Percentiles rank a stretch among this genome's conserved stretches.
Conservation (phyloP, 2,797 vertebrate genomes). For the Xiphophorus birchmanni region DNA sequence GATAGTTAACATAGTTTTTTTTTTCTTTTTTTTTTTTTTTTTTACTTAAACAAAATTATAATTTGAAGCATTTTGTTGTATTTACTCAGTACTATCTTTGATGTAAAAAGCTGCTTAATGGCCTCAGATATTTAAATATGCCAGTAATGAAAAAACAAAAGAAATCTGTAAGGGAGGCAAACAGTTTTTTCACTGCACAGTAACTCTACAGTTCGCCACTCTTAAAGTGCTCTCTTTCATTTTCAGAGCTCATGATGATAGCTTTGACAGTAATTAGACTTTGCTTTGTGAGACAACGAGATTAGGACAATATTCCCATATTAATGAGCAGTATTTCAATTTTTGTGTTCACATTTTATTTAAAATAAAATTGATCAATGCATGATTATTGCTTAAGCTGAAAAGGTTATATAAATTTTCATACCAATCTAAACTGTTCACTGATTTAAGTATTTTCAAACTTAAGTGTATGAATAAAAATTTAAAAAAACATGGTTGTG, state of each 20-base stretch:
- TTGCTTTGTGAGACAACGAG: background rate
- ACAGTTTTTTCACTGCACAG: background rate
- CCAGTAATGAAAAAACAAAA: background rate
- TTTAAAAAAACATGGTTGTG: background rate
- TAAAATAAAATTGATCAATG: background rate
- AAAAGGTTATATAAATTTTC: background rate
- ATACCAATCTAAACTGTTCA: background rate
- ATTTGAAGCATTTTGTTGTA: background rate
- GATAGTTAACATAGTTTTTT: conserved; percentile 1
- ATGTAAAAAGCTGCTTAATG: background rate
- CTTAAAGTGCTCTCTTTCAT: background rate
- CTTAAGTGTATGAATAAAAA: background rate
- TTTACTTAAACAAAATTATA: background rate
- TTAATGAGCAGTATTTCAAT: background rate
- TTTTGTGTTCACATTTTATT: background rate
- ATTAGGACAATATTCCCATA: background rate
- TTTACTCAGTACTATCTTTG: background rate
- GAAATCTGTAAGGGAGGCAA: background rate
- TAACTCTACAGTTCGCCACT: background rate
- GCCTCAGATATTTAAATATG: background rate
- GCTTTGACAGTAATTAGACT: background rate
- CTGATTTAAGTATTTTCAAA: background rate
- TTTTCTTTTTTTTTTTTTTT: too few species aligned
- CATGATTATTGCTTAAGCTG: background rate
- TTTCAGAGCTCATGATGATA: background rate